These are phyloP conservation scores for Octodon degus DNA, from an alignment of 2,113 vertebrate genomes.

Conservation along the genomic window DNA sequence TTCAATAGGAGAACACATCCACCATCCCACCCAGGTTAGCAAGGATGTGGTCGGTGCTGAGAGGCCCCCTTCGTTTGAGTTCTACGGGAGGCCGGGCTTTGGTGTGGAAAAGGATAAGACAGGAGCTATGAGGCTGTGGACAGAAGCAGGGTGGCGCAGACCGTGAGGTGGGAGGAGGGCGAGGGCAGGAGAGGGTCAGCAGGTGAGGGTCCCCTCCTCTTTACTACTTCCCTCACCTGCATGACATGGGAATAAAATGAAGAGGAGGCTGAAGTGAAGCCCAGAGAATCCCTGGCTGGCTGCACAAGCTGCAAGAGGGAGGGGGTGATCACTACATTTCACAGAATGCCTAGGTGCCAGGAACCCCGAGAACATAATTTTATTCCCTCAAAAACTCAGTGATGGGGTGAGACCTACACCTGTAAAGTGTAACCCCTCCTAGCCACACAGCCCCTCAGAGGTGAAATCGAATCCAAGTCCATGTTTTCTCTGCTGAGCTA, in stretches of 20 bases:
- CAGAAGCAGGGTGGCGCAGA: background rate
- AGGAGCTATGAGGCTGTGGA: background rate
- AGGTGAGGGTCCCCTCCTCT: background rate
- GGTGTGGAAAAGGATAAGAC: background rate
- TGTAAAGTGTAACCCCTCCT: background rate
- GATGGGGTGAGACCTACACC: background rate
- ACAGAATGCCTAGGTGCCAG: background rate
- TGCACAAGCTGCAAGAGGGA: background rate
- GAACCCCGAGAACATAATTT: background rate
- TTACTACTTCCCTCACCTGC: background rate
- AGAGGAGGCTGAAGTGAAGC: background rate
- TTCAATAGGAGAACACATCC: background rate
- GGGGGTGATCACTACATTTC: background rate
- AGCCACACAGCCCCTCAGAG: background rate
- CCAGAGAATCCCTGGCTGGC: too few species aligned
- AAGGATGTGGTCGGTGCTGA: background rate
- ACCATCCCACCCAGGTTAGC: background rate
- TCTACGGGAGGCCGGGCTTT: background rate
- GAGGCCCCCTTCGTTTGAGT: background rate
- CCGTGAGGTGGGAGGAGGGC: background rate
- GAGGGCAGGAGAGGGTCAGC: background rate
- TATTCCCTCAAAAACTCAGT: background rate
- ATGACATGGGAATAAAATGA: background rate
- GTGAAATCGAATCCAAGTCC: background rate
- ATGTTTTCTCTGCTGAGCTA: background rate